Base-by-base conservation (phyloP, 2,888 invertebrate genomes). In the Drosophila greeni region DNA sequence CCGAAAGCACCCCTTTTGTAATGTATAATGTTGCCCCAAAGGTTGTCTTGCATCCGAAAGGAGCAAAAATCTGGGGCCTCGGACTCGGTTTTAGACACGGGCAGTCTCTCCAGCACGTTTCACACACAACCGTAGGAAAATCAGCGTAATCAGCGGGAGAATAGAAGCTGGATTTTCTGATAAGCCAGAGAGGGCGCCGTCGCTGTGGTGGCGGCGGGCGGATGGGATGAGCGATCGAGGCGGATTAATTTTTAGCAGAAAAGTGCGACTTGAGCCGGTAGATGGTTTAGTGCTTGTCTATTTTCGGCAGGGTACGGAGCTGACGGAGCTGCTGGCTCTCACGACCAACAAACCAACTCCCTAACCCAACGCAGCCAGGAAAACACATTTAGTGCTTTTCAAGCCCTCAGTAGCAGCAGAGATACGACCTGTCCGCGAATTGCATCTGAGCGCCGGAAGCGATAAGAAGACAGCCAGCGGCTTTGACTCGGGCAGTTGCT, bases 261-360 rank as follows among this genome's bases (percentile, higher is more conserved):
- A 79, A 79, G 68, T 76, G 42, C 79, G 72, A 76, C 74, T 74
- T 70, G 64, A 60, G 51, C 58, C 65, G 60, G 62, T 39, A 62
- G 34, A 72, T 67, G 65, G 58, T 53, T 80, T 73, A 80, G 79
- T 80, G 64, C 81, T 82, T 52, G 72, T 84, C 76, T 64, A 84
- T 84, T 80, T 84, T 80, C 75, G 84, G 75, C 83, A 69, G 81
- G 66, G 75, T 73, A 82, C 82, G 77, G 79, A 82, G 66, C 77
- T 76, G 67, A 82, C 82, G 77, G 79, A 82, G 66, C 77, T 76
- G 67, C 76, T 82, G 66, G 73, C 77, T 84, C 59, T 70, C 82
- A 64, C 74, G 78, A 75, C 65, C 61, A 47, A 48, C 69, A 66
- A 58, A 54, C 65, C 43, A 37, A 57, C 31, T 43, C 47, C 47